A percentile compares a stretch with the other conserved stretches of the same genome.
These are phyloP conservation scores for Eira barbara DNA, from an alignment of 2,113 vertebrate species.

Conservation along the genomic window DNA sequence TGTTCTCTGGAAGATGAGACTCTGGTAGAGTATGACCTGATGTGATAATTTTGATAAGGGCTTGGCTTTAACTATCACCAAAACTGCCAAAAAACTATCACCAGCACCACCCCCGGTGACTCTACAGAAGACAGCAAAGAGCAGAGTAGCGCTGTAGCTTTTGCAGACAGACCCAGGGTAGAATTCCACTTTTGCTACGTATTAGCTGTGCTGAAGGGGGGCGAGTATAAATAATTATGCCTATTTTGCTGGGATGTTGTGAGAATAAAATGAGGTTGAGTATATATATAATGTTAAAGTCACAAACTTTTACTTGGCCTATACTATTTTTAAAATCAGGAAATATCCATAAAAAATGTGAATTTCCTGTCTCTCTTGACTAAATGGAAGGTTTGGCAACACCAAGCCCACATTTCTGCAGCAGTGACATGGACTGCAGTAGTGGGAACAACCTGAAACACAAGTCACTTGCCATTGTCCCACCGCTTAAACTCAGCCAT, in stretches of 20 bases:
- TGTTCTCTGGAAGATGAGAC: background rate
- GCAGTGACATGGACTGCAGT: background rate
- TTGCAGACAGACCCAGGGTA: background rate
- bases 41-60: background rate
- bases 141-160: fast-evolving
- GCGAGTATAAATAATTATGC: background rate
- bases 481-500: background rate
- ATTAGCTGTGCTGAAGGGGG: background rate
- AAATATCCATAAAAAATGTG: constrained; percentile 61
- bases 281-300: background rate
- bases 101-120: background rate
- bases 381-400: constrained; percentile 28
- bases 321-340: constrained; percentile 51
- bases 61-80: background rate
- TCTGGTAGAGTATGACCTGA: background rate
- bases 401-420: background rate
- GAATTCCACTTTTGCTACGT: background rate
- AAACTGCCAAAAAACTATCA: too few relatives aligned
- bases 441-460: background rate
- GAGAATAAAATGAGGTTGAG: background rate
- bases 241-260: background rate
- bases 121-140: background rate
- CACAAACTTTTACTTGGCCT: background rate
- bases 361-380: constrained; percentile 26
- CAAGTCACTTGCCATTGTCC: background rate